These are phyloP conservation scores for Metridium senile DNA, from an alignment of 92 coral and sea anemone genomes.

Conservation along the genomic window DNA sequence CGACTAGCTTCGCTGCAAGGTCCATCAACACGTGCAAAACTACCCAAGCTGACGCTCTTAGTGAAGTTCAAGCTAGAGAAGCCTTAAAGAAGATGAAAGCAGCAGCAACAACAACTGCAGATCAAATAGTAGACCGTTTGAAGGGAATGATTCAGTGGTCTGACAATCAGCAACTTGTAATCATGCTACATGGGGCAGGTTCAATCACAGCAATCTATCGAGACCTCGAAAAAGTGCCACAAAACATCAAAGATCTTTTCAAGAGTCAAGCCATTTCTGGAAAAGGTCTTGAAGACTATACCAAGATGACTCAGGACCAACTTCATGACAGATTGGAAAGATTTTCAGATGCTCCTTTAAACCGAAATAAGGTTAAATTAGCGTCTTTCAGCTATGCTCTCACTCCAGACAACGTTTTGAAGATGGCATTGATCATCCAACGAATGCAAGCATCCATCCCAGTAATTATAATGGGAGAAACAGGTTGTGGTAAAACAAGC, in stretches of 20 bases:
- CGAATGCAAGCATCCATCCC: constrained; percentile 88
- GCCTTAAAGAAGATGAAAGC: constrained; percentile 60
- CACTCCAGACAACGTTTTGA: constrained; percentile 90
- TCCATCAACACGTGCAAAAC: constrained; percentile 76
- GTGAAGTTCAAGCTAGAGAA: constrained; percentile 58
- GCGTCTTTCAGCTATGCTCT: constrained; percentile 69
- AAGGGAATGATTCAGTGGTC: constrained; percentile 96
- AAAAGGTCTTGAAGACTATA: constrained; percentile 74
- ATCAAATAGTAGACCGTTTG: constrained; percentile 82
- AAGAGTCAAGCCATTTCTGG: constrained; percentile 69
- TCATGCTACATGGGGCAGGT: constrained; percentile 78
- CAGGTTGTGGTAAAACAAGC: constrained; percentile 98
- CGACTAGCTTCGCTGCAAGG: constrained; percentile 92
- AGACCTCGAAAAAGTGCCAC: constrained; percentile 64
- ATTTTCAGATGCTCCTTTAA: constrained; percentile 64
- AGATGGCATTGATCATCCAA: constrained; percentile 91
- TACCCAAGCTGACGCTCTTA: constrained; percentile 67
- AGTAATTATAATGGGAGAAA: constrained; percentile 96
- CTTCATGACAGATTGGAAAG: constrained; percentile 78
- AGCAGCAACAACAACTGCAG: constrained; percentile 53
- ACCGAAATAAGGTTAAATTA: constrained; percentile 18
- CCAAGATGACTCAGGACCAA: constrained; percentile 68
- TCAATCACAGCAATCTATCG: constrained; percentile 87
- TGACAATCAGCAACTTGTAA: constrained; percentile 85
- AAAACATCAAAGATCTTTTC: constrained; percentile 65